Conservation (phyloP, 2,888 invertebrate genomes). For the Drosophila trichaetosa region DNA sequence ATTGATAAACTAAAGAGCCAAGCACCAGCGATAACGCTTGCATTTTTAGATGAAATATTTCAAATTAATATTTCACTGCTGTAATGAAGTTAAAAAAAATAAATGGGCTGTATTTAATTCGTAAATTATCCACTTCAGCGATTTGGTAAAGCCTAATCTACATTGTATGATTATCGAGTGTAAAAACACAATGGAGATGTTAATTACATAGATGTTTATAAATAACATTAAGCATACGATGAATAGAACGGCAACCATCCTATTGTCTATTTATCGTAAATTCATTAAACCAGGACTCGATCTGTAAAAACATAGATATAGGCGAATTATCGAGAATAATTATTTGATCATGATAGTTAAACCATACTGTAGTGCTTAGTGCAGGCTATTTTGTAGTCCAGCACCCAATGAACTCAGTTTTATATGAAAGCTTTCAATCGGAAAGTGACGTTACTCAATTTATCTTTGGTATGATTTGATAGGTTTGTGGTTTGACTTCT, state of each 20-base stretch:
- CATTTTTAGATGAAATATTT: background rate
- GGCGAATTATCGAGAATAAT: background rate
- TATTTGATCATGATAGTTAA: background rate
- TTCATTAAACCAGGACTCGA: background rate
- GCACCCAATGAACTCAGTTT: background rate
- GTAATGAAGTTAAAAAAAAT: background rate
- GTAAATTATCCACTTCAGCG: background rate
- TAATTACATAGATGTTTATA: background rate
- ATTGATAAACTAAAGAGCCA: background rate
- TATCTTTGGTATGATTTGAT: slow-evolving; percentile 11
- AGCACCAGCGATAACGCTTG: background rate
- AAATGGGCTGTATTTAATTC: background rate
- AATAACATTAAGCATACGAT: background rate
- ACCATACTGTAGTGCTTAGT: background rate
- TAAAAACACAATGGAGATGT: background rate
- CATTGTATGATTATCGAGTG: background rate
- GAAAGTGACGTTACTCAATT: background rate
- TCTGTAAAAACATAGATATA: background rate
- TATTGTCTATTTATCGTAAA: background rate
- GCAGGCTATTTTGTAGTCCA: background rate
- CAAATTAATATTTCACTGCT: background rate
- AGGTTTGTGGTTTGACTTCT: slow-evolving; percentile 1
- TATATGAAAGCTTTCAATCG: background rate
- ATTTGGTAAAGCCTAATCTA: background rate
- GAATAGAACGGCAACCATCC: background rate